phyloP scores from a whole-genome alignment of 2,797 vertebrate genomes.

The Alosa sapidissima region DNA sequence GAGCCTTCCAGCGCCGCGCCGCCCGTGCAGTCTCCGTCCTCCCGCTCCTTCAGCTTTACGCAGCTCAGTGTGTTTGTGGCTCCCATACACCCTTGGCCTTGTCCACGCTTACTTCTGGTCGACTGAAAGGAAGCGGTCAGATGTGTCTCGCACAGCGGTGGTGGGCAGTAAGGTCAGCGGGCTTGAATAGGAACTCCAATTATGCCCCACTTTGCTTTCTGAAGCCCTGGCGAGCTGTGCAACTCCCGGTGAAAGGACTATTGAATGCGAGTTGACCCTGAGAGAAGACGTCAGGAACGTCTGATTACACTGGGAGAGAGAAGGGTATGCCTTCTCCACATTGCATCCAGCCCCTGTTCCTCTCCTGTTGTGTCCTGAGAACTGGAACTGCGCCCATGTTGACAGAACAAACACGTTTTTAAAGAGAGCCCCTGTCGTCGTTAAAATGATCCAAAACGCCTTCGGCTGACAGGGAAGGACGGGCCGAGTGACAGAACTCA shows the following conservation, averaged over 20 bases:
- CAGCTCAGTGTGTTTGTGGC: neutral
- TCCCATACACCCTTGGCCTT: neutral
- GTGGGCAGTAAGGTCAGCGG: neutral
- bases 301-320: neutral
- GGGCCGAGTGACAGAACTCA: neutral
- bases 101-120: neutral
- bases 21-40: neutral
- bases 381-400: neutral
- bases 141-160: neutral
- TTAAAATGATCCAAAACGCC: conserved; percentile 14
- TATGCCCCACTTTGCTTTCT: neutral
- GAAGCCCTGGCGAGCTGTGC: neutral
- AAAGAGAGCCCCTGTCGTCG: conserved; percentile 10
- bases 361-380: neutral
- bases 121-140: neutral
- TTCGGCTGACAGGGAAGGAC: neutral
- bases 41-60: neutral
- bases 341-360: neutral
- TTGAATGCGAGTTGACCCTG: neutral
- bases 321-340: neutral
- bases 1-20: neutral
- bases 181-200: neutral
- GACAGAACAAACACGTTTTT: conserved; percentile 24
- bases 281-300: neutral
- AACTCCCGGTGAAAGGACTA: neutral